phyloP scores from a whole-genome alignment of 1,140 invertebrate species.

The Lutraria rhynchaena region DNA sequence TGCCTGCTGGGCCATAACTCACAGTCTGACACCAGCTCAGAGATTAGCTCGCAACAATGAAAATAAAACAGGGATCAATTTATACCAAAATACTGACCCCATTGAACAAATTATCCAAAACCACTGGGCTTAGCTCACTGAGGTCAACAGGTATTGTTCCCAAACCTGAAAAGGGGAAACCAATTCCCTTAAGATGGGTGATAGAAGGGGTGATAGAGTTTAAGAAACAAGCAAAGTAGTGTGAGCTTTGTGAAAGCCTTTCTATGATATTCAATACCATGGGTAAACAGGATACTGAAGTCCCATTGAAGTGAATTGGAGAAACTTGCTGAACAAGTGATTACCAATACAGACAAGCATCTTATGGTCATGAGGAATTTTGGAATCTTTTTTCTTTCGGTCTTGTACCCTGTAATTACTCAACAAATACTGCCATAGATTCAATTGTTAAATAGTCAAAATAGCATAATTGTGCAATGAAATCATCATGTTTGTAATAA shows the following conservation, averaged over 20 bases:
- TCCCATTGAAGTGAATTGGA: no score
- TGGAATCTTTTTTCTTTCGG: neutral
- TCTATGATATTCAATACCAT: conserved; percentile 29
- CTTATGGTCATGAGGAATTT: conserved; percentile 10
- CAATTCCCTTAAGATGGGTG: conserved; percentile 5
- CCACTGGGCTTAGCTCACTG: conserved; percentile 27
- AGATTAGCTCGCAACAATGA: conserved; percentile 29
- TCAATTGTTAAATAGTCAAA: no score
- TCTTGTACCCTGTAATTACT: conserved; percentile 26
- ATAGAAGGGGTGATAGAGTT: conserved; percentile 19
- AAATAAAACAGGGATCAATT: conserved; percentile 36
- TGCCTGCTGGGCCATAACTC: conserved; percentile 15
- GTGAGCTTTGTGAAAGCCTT: conserved; percentile 22
- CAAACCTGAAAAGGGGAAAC: conserved; percentile 2
- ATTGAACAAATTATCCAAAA: conserved; percentile 10
- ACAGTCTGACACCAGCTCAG: conserved; percentile 1
- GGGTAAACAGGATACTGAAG: neutral
- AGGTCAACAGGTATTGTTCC: conserved; percentile 20
- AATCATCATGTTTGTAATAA: no score
- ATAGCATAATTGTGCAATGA: no score
- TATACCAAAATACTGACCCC: conserved; percentile 27
- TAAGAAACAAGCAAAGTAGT: neutral
- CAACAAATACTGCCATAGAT: no score
- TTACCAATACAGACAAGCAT: conserved; percentile 8
- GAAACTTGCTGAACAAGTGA: conserved; percentile 18